These are phyloP conservation scores for Falco peregrinus DNA, from an alignment of 2,797 vertebrate species.

Conservation along the genomic window DNA sequence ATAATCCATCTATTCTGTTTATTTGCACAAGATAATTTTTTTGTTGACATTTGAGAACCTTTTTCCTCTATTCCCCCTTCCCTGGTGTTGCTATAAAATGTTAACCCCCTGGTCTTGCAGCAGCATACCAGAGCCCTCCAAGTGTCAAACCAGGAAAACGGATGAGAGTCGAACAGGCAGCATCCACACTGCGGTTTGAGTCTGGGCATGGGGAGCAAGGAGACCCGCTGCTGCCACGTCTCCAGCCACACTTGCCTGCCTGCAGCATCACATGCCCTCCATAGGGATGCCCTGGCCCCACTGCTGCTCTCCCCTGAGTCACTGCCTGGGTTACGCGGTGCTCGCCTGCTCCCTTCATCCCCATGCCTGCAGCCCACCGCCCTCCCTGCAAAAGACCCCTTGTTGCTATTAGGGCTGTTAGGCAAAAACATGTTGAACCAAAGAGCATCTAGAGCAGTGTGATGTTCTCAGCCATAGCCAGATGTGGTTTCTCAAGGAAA, in stretches of 20 bases:
- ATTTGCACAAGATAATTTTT: constrained; percentile 43
- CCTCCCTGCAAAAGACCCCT: not conserved
- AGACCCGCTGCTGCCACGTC: not conserved
- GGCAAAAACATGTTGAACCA: not conserved
- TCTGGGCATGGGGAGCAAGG: not conserved
- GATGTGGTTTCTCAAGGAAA: constrained; percentile 21
- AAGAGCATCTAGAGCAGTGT: not conserved
- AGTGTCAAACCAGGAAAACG: not conserved
- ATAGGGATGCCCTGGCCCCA: rapidly evolving
- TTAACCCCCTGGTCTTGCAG: not conserved
- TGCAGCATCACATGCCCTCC: not conserved
- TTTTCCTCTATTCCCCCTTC: not conserved
- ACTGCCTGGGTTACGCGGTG: rapidly evolving
- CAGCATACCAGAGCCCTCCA: not conserved
- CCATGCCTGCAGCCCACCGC: rapidly evolving
- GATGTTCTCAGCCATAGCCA: not conserved
- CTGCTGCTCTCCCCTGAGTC: not conserved
- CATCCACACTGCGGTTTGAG: rapidly evolving
- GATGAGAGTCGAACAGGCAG: not conserved
- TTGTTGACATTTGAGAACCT: constrained; percentile 32
- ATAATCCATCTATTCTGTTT: constrained; percentile 35
- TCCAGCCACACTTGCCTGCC: rapidly evolving
- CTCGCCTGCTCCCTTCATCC: rapidly evolving
- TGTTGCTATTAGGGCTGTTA: not conserved
- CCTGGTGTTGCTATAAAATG: not conserved